phyloP scores from a whole-genome alignment of 2,888 invertebrate species.

The Anarsia innoxiella region DNA sequence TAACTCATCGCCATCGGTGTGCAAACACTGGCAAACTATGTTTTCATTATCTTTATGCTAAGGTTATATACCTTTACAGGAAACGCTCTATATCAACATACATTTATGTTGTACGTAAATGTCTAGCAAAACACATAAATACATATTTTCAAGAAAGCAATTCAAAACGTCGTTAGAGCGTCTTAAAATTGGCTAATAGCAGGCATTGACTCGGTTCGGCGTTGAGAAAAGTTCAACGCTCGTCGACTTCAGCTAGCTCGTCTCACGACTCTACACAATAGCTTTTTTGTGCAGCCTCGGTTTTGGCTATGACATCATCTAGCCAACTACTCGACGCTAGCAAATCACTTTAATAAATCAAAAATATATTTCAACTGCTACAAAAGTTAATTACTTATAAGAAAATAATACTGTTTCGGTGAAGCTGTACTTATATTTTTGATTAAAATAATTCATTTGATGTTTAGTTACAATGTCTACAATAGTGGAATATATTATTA shows the following conservation, averaged over 20 bases:
- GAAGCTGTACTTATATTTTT: too few species aligned
- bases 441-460: too few species aligned
- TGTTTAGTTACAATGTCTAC: too few species aligned
- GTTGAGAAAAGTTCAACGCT: constrained; percentile 69
- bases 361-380: too few species aligned
- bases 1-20: constrained; percentile 21
- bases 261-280: constrained; percentile 70
- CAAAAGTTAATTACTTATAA: too few species aligned
- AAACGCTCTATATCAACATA: not conserved
- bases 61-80: constrained; percentile 4
- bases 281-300: constrained; percentile 65
- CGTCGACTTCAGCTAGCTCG: constrained; percentile 52
- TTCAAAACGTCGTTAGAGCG: constrained; percentile 41
- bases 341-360: constrained; percentile 11
- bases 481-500: too few species aligned
- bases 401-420: too few species aligned
- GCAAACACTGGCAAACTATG: constrained; percentile 9
- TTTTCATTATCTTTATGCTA: constrained; percentile 5
- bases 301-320: constrained; percentile 69
- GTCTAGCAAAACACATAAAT: constrained; percentile 3
- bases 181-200: constrained; percentile 61
- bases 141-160: constrained; percentile 26
- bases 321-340: constrained; percentile 19
- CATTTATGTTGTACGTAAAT: not conserved
- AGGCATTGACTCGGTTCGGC: constrained; percentile 54